These are phyloP conservation scores for Chrosomus eos DNA, from an alignment of 2,797 vertebrate species.

Conservation along the genomic window DNA sequence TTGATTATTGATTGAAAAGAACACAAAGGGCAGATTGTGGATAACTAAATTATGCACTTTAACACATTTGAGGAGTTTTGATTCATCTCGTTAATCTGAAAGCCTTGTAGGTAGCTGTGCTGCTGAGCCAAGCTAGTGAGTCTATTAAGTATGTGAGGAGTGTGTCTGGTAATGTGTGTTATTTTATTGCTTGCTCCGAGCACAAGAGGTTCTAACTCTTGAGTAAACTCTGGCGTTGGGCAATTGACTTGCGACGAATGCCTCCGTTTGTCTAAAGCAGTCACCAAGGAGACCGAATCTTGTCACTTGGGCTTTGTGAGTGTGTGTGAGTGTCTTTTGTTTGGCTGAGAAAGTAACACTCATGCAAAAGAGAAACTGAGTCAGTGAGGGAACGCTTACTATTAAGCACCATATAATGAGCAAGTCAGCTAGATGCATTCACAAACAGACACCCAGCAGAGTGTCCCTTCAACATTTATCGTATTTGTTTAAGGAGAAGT, in stretches of 20 bases:
- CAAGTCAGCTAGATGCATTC: slow-evolving; percentile 69
- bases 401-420: slow-evolving; percentile 41
- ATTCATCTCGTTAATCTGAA: background rate
- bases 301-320: slow-evolving; percentile 53
- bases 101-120: background rate
- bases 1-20: background rate
- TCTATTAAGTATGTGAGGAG: slow-evolving; percentile 70
- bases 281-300: slow-evolving; percentile 68
- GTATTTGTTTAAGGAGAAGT: slow-evolving; percentile 73
- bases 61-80: background rate
- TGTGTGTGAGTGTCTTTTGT: slow-evolving; percentile 70
- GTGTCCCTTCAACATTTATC: slow-evolving; percentile 65
- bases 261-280: slow-evolving; percentile 73
- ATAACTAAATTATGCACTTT: background rate
- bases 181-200: slow-evolving; percentile 63
- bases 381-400: slow-evolving; percentile 27
- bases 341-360: slow-evolving; percentile 71
- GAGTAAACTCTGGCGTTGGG: slow-evolving; percentile 67
- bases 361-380: slow-evolving; percentile 69
- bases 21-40: background rate
- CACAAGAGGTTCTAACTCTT: slow-evolving; percentile 64
- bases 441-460: slow-evolving; percentile 64
- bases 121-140: slow-evolving; percentile 56
- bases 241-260: slow-evolving; percentile 80
- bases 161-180: slow-evolving; percentile 63